A percentile compares a stretch with the other conserved stretches of the same genome.
Conservation (phyloP, 2,888 invertebrate genomes). For the Cephus sareptanus region DNA sequence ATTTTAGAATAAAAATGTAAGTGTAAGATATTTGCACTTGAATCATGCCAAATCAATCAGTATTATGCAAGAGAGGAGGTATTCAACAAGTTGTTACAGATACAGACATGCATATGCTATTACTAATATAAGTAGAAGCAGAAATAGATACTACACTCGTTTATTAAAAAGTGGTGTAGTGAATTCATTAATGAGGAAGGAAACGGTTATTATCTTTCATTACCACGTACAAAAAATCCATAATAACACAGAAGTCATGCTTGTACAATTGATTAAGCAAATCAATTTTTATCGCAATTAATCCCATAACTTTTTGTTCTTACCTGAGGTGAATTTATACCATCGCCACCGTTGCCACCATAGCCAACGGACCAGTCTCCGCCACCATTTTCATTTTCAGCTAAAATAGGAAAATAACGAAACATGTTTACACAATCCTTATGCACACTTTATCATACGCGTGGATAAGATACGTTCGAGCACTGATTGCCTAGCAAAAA, state of each 20-base stretch:
- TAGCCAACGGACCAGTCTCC: constrained; percentile 53
- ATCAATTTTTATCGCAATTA: not conserved
- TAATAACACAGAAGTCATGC: not conserved
- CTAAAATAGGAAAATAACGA: constrained; percentile 29
- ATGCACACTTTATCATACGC: not conserved
- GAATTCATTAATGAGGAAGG: not conserved
- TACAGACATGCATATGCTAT: constrained; percentile 17
- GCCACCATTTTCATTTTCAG: constrained; percentile 53
- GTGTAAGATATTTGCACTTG: not conserved
- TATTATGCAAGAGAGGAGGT: constrained; percentile 44
- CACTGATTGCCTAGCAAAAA: not conserved
- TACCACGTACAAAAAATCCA: not conserved
- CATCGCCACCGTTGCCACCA: constrained; percentile 39
- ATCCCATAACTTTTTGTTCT: constrained; percentile 1
- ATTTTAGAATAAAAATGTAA: not conserved
- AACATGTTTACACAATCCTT: not conserved
- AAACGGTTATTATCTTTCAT: not conserved
- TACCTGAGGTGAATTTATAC: constrained; percentile 60
- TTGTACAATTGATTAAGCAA: not conserved
- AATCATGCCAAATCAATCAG: constrained; percentile 9
- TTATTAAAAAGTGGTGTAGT: not conserved
- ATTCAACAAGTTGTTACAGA: constrained; percentile 64
- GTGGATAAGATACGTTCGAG: not conserved
- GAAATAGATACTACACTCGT: not conserved
- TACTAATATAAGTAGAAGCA: not conserved